Evolutionary conservation across 2,888 invertebrate species (phyloP).

Genomic region (Ernsta delagoae): DNA sequence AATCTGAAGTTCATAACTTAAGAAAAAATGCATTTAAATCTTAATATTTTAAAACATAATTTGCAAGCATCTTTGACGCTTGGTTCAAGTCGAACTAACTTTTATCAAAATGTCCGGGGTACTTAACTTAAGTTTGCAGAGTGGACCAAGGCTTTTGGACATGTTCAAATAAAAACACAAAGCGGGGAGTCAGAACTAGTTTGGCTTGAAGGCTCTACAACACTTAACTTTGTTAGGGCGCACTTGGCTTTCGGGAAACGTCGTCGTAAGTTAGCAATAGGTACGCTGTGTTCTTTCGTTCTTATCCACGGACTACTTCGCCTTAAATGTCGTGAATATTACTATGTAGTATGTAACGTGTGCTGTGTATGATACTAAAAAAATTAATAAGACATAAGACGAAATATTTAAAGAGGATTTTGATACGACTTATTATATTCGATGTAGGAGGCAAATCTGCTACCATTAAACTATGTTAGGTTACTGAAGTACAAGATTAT

Average conservation of each 20-base stretch:
- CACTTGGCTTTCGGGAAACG: constrained; percentile 23
- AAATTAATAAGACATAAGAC: too few relatives aligned
- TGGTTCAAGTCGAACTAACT: background rate
- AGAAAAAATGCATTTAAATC: too few relatives aligned
- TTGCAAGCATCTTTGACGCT: too few relatives aligned
- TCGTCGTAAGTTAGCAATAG: background rate
- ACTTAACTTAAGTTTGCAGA: background rate
- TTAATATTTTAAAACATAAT: too few relatives aligned
- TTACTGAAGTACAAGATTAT: too few relatives aligned
- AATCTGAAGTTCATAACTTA: too few relatives aligned
- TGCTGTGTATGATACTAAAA: too few relatives aligned
- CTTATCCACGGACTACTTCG: background rate
- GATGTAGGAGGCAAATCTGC: too few relatives aligned
- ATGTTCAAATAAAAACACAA: constrained; percentile 1
- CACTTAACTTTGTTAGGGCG: constrained; percentile 24
- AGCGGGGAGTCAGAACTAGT: constrained; percentile 23
- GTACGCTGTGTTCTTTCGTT: background rate
- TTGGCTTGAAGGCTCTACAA: constrained; percentile 11
- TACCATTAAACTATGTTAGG: too few relatives aligned
- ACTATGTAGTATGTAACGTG: too few relatives aligned
- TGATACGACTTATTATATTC: too few relatives aligned
- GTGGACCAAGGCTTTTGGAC: background rate
- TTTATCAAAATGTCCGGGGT: background rate
- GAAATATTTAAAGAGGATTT: too few relatives aligned
- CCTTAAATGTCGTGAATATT: background rate